Evolutionary conservation across 2,113 vertebrate genomes (phyloP).

Genomic region (Corydoras sp.): DNA sequence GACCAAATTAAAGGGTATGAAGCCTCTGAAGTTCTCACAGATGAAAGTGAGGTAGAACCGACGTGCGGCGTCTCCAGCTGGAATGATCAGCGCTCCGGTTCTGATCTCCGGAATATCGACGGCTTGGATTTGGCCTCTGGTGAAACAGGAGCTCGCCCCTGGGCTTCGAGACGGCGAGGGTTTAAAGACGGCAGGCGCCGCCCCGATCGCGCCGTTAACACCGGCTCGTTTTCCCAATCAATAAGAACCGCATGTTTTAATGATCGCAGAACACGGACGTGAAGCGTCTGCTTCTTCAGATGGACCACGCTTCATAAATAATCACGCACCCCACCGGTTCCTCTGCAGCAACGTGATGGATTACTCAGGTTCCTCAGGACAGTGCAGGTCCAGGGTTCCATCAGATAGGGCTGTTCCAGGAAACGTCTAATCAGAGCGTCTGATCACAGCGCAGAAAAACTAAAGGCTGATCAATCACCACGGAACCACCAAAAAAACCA

Average conservation of each 20-base stretch:
- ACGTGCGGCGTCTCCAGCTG: neutral
- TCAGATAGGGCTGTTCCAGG: too few species aligned
- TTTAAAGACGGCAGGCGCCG: too few species aligned
- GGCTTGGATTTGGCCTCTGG: slow-evolving; percentile 30
- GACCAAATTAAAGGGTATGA: too few species aligned
- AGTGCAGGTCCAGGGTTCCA: too few species aligned
- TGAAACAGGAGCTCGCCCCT: slow-evolving; percentile 34
- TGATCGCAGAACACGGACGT: neutral
- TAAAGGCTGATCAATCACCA: too few species aligned
- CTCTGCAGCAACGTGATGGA: too few species aligned
- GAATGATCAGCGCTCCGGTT: slow-evolving; percentile 21
- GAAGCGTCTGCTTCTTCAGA: neutral
- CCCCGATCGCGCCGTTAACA: neutral
- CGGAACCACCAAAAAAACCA: too few species aligned
- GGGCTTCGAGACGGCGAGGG: slow-evolving; percentile 12
- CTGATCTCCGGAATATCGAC: slow-evolving; percentile 33
- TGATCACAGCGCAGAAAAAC: too few species aligned
- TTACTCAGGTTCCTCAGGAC: too few species aligned
- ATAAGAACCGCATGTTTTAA: neutral
- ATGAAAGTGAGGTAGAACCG: neutral
- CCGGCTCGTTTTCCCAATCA: slow-evolving; percentile 1
- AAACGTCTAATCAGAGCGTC: too few species aligned
- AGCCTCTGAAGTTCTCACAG: too few species aligned
- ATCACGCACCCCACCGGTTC: too few species aligned
- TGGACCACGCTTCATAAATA: neutral